These are phyloP conservation scores for Pediacus dermestoides DNA, from an alignment of 2,888 invertebrate species.

Conservation along the genomic window DNA sequence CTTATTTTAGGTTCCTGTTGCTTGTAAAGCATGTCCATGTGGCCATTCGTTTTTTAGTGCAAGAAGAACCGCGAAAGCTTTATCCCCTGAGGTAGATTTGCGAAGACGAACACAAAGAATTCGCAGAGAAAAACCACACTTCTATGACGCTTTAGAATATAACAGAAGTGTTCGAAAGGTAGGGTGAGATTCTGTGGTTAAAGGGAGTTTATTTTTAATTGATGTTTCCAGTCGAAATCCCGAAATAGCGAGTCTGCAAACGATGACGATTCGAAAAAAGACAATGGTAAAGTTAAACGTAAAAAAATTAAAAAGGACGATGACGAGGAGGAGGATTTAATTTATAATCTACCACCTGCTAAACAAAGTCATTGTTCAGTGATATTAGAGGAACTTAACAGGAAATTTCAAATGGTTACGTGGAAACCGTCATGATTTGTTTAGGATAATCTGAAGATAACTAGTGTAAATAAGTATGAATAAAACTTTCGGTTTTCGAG, in stretches of 20 bases:
- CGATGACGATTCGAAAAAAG: constrained; percentile 51
- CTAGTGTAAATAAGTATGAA: too few relatives aligned
- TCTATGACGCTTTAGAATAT: constrained; percentile 77
- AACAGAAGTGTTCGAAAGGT: constrained; percentile 71
- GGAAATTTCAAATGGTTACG: constrained; percentile 69
- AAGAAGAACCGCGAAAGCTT: constrained; percentile 53
- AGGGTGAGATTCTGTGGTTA: constrained; percentile 6
- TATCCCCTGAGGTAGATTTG: constrained; percentile 54
- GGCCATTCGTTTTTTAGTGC: constrained; percentile 77
- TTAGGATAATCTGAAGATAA: too few relatives aligned
- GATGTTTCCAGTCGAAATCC: constrained; percentile 41
- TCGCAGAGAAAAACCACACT: constrained; percentile 74
- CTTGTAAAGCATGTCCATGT: constrained; percentile 79
- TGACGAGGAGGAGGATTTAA: constrained; percentile 48
- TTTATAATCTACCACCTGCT: constrained; percentile 53
- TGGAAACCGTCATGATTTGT: constrained; percentile 59
- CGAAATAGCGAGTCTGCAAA: constrained; percentile 53
- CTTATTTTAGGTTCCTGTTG: constrained; percentile 77
- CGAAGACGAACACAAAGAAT: constrained; percentile 69
- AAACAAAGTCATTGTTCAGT: constrained; percentile 70
- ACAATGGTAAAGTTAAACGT: constrained; percentile 39
- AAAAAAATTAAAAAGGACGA: constrained; percentile 48
- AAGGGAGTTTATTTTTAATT: constrained; percentile 8
- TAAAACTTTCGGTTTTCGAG: too few relatives aligned
- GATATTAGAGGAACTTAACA: constrained; percentile 74